Conservation (phyloP, 2,888 invertebrate species). For the Cabera pusaria region DNA sequence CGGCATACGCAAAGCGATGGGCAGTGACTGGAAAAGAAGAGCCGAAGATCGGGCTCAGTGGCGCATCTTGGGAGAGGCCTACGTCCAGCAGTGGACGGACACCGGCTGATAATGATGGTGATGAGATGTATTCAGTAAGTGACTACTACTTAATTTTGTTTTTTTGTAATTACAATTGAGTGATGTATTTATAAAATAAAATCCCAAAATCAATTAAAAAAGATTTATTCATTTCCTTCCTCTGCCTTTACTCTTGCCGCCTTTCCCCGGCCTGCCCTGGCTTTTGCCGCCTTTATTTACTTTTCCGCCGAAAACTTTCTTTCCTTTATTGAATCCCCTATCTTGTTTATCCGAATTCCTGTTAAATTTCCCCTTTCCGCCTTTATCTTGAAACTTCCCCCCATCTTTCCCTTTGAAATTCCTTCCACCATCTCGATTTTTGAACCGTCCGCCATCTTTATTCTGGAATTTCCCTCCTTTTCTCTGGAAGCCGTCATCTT, state of each 20-base stretch:
- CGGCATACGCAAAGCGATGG: too few relatives aligned
- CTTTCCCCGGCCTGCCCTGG: slow-evolving; percentile 31
- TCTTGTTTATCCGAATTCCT: slow-evolving; percentile 20
- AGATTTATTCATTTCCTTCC: slow-evolving; percentile 48
- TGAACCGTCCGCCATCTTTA: slow-evolving; percentile 42
- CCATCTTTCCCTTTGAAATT: slow-evolving; percentile 29
- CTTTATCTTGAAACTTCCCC: slow-evolving; percentile 27
- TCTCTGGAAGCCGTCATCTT: slow-evolving; percentile 34
- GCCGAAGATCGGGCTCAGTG: too few relatives aligned
- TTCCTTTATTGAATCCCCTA: slow-evolving; percentile 41
- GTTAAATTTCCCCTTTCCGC: slow-evolving; percentile 22
- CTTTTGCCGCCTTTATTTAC: slow-evolving; percentile 55
- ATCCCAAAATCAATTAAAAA: too few relatives aligned
- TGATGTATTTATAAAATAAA: too few relatives aligned
- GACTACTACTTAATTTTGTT: too few relatives aligned
- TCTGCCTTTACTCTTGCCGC: slow-evolving; percentile 50
- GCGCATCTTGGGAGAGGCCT: too few relatives aligned
- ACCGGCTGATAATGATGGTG: too few relatives aligned
- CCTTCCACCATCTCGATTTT: slow-evolving; percentile 34
- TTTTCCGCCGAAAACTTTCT: slow-evolving; percentile 69
- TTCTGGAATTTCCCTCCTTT: slow-evolving; percentile 29
- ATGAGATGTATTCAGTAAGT: too few relatives aligned
- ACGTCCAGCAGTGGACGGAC: too few relatives aligned
- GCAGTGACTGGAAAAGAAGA: too few relatives aligned
- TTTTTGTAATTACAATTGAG: too few relatives aligned